phyloP scores from a whole-genome alignment of 2,797 vertebrate genomes.

The Cottoperca gobio region DNA sequence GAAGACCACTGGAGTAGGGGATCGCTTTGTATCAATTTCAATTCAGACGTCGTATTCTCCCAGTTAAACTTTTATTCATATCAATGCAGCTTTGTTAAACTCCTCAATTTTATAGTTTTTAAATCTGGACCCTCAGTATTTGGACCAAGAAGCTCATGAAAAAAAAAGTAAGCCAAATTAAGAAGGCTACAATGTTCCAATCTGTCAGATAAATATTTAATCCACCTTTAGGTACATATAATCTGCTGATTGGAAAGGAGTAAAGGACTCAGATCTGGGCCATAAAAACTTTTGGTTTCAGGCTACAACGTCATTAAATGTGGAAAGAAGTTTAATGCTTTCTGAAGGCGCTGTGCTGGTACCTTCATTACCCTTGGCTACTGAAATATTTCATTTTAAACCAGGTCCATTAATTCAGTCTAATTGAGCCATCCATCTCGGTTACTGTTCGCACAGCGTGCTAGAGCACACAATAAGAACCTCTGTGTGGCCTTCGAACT shows the following conservation, averaged over 20 bases:
- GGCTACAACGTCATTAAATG: neutral
- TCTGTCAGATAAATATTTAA: neutral
- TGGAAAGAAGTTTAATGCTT: neutral
- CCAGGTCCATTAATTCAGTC: constrained; percentile 56
- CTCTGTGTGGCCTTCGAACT: constrained; percentile 40
- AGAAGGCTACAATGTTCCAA: neutral
- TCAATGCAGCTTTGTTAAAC: too few species aligned
- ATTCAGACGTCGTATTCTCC: too few species aligned
- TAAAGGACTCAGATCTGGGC: too few species aligned
- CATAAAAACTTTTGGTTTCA: too few species aligned
- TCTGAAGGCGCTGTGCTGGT: neutral
- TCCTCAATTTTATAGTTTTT: too few species aligned
- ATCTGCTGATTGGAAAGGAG: too few species aligned
- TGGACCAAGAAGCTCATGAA: too few species aligned
- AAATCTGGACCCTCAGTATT: too few species aligned
- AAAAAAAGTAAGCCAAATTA: neutral
- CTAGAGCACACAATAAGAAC: constrained; percentile 40
- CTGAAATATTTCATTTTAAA: constrained; percentile 51
- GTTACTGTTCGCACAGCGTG: constrained; percentile 47
- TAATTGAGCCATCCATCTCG: constrained; percentile 55
- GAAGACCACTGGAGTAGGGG: too few species aligned
- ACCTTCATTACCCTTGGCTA: constrained; percentile 32
- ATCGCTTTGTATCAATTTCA: too few species aligned
- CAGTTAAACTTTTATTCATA: too few species aligned
- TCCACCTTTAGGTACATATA: neutral